These are phyloP conservation scores for Cochlearius cochlearius DNA, from an alignment of 2,113 vertebrate species.

Conservation along the genomic window DNA sequence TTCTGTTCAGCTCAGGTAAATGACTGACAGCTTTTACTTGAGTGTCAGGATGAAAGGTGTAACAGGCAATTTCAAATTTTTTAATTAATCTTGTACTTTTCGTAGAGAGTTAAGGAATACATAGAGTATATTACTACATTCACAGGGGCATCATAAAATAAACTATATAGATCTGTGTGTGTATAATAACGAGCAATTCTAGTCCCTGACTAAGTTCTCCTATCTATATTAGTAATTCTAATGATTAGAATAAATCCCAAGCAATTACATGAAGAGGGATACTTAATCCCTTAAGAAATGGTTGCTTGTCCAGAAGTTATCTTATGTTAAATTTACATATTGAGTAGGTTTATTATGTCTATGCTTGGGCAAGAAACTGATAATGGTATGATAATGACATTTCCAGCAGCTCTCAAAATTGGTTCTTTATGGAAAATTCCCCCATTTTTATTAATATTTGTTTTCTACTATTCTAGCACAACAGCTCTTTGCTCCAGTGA, in stretches of 20 bases:
- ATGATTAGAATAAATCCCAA: neutral
- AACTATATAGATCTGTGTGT: neutral
- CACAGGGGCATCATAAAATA: neutral
- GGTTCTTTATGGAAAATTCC: neutral
- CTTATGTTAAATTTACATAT: neutral
- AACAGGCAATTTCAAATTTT: neutral
- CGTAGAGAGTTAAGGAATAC: neutral
- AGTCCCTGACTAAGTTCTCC: neutral
- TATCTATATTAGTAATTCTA: neutral
- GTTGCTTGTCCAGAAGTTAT: neutral
- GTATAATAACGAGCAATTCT: neutral
- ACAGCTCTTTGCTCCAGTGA: neutral
- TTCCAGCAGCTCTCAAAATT: neutral
- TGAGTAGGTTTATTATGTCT: neutral
- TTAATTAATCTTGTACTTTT: neutral
- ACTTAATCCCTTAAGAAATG: neutral
- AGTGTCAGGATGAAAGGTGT: neutral
- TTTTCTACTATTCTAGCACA: neutral
- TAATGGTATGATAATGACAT: fast-evolving
- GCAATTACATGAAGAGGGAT: neutral
- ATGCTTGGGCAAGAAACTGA: neutral
- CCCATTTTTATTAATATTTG: neutral
- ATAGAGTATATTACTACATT: neutral
- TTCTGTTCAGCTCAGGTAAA: neutral
- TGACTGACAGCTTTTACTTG: neutral